These are phyloP conservation scores for Diplodus puntazzo DNA, from an alignment of 2,797 vertebrate species.

Conservation along the genomic window DNA sequence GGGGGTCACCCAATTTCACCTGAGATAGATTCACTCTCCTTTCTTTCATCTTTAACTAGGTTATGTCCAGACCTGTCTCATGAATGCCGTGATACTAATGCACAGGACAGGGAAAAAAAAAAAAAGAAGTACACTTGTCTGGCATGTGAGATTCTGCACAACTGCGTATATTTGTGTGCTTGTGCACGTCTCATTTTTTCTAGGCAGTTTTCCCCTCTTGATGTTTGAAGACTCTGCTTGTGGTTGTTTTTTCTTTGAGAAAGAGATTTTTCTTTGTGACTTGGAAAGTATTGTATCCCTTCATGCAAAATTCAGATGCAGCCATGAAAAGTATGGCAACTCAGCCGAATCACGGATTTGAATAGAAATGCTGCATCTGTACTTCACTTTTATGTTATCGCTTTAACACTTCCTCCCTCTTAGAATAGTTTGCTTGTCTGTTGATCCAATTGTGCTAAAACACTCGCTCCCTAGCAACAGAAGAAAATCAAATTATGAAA, in stretches of 20 bases:
- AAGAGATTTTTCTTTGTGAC: slow-evolving; percentile 69
- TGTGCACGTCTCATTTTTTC: slow-evolving; percentile 61
- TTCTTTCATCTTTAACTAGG: slow-evolving; percentile 69
- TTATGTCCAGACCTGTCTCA: slow-evolving; percentile 59
- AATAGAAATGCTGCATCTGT: slow-evolving; percentile 58
- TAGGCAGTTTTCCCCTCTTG: slow-evolving; percentile 9
- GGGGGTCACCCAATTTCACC: slow-evolving; percentile 78
- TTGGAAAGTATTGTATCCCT: slow-evolving; percentile 59
- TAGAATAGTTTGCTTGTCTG: slow-evolving; percentile 13
- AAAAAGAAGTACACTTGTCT: slow-evolving; percentile 37
- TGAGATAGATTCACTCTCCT: slow-evolving; percentile 68
- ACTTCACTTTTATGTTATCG: slow-evolving; percentile 20
- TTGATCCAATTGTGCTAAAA: slow-evolving; percentile 13
- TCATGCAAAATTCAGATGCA: slow-evolving; percentile 76
- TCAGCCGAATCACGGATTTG: slow-evolving; percentile 58
- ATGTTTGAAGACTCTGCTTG: slow-evolving; percentile 57
- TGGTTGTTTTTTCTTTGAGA: slow-evolving; percentile 51
- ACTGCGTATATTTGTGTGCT: slow-evolving; percentile 36
- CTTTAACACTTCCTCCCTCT: slow-evolving; percentile 29
- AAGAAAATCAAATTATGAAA: slow-evolving; percentile 16
- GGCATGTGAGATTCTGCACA: slow-evolving; percentile 40
- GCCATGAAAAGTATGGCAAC: slow-evolving; percentile 60
- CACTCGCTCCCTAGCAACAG: neutral
- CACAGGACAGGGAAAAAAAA: neutral
- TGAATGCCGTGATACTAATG: slow-evolving; percentile 37